Base-by-base conservation (phyloP, 2,797 vertebrate genomes). In the Novumbra hubbsi region DNA sequence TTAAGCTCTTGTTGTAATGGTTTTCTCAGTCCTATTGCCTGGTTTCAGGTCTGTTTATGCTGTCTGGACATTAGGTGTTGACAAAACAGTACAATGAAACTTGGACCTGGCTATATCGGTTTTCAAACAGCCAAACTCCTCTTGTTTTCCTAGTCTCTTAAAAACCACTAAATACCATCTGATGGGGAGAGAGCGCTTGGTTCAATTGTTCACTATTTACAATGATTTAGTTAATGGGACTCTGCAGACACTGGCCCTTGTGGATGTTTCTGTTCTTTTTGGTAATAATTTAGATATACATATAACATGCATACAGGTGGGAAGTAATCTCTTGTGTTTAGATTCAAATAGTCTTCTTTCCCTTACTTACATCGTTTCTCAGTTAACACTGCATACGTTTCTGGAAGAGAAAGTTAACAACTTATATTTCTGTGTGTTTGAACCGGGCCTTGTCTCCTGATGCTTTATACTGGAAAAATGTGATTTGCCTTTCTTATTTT, bases 381-480 rank as follows among this genome's bases (percentile, higher is more conserved):
- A 5, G 66, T 69, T 32, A 38, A 68, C 45, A 55, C 32, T 4
- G 16, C 49, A 55, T 1, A 21, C 7, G 0, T 14, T 63, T 75
- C 66, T 24, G 49, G 52, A 55, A 55, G n/a, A 55, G n/a, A n/a
- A 52, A 4, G 14, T 6, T 2, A 17, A 50, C 15, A 0, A 19
- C 34, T 38, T 38, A n/a, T 1, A 15, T n/a, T n/a, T 4, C 19
- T 2, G 68, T 69, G 21, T 32, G 11, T 73, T 73, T 62, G n/a
- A 72, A 78, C 76, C 73, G 57, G 73, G 66, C 71, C 76, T 75
- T 65, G 21, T 50, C 50, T 7, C 24, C 32, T 82, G 19, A 11
- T 27, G 16, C 76, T 75, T 73, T 30, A 73, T 81, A 76, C 67
- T 80, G 78, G 50, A 66, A 66, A 77, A 68, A 57, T 77, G 76